Evolutionary conservation across 2,113 vertebrate genomes (phyloP).

Genomic region (Gulo gulo): DNA sequence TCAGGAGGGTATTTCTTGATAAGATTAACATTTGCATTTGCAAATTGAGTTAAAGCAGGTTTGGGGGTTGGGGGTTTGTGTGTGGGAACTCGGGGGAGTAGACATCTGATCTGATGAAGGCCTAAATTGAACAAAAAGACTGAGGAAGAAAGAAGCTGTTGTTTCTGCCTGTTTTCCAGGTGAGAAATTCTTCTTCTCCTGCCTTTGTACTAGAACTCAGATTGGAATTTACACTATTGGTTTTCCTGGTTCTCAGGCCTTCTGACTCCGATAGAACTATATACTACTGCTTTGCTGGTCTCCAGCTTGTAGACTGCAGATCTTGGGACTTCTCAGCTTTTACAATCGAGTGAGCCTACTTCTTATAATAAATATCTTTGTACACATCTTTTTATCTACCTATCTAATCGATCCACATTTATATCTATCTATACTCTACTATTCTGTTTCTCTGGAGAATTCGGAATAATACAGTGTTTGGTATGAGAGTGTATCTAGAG

Average conservation of each 20-base stretch:
- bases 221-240: not conserved
- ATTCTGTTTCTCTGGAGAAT: not conserved
- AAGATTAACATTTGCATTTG: not conserved
- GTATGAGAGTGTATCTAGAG: not conserved
- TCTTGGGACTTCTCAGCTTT: not conserved
- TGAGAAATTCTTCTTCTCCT: not conserved
- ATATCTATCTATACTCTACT: not conserved
- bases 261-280: not conserved
- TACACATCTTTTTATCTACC: not conserved
- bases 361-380: not conserved
- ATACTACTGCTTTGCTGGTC: not conserved
- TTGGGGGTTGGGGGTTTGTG: not conserved
- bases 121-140: not conserved
- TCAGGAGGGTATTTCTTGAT: not conserved
- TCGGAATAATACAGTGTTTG: not conserved
- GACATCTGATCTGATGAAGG: not conserved
- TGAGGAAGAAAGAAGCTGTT: not conserved
- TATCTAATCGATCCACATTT: not conserved
- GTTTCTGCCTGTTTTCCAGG: not conserved
- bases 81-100: not conserved
- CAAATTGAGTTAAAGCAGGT: not conserved
- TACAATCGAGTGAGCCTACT: not conserved
- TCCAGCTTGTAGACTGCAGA: not conserved
- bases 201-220: not conserved
- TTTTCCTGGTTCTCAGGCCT: not conserved